phyloP scores from a whole-genome alignment of 2,797 vertebrate species.

The Bovichtus diacanthus region DNA sequence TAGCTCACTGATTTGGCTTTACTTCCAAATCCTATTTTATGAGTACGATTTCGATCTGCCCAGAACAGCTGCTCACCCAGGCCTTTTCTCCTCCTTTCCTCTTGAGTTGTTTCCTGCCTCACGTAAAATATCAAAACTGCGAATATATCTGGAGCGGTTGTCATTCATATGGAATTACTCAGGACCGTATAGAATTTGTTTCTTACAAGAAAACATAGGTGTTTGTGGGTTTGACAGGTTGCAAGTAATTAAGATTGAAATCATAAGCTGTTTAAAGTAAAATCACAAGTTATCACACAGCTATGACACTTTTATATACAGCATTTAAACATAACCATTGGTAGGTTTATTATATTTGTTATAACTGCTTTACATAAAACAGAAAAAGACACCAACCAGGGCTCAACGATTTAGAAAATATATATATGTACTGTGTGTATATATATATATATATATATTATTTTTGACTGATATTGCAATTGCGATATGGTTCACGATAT shows the following conservation, averaged over 20 bases:
- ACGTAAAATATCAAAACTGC: constrained; percentile 60
- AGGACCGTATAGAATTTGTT: constrained; percentile 35
- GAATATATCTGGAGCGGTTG: constrained; percentile 39
- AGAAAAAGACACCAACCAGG: neutral
- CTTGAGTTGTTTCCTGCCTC: constrained; percentile 39
- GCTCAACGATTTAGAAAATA: neutral
- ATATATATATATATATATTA: too few relatives aligned
- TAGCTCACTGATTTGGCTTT: constrained; percentile 67
- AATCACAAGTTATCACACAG: neutral
- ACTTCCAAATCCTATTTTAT: constrained; percentile 66
- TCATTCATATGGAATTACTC: constrained; percentile 46
- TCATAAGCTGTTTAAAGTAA: neutral
- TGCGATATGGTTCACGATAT: too few relatives aligned
- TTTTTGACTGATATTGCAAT: too few relatives aligned
- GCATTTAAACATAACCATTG: constrained; percentile 4
- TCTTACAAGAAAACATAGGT: constrained; percentile 28
- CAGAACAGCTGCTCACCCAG: constrained; percentile 63
- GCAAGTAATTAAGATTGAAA: constrained; percentile 10
- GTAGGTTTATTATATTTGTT: neutral
- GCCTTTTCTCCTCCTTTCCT: constrained; percentile 39
- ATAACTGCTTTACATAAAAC: constrained; percentile 16
- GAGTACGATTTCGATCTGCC: constrained; percentile 46
- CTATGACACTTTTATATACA: constrained; percentile 1
- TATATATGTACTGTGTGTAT: too few relatives aligned
- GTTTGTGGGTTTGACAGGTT: constrained; percentile 17